Conservation (phyloP, 1,140 invertebrate genomes). For the Drosophila erecta region DNA sequence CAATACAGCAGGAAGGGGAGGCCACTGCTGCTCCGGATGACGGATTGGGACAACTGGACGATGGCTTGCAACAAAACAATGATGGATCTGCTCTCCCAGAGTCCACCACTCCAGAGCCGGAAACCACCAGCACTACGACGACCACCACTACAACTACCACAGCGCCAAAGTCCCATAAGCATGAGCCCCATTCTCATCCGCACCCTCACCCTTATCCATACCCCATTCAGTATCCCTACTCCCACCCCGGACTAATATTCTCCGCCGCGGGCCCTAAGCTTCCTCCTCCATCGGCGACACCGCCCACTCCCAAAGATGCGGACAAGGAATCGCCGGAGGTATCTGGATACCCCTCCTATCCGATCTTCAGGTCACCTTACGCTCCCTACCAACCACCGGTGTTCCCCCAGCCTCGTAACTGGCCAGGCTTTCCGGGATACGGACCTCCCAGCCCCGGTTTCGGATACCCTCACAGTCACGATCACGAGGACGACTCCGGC, state of each 20-base stretch:
- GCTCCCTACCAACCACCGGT: slow-evolving; percentile 30
- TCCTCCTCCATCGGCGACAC: background rate
- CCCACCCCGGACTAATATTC: slow-evolving; percentile 5
- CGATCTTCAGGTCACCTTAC: slow-evolving; percentile 30
- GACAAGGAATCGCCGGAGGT: slow-evolving; percentile 8
- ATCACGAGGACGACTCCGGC: slow-evolving; percentile 16
- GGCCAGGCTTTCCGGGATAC: slow-evolving; percentile 6
- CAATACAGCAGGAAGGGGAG: slow-evolving; percentile 3
- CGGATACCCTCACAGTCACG: slow-evolving; percentile 1
- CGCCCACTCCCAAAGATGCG: background rate
- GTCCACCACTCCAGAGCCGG: slow-evolving; percentile 43
- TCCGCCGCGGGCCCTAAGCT: background rate
- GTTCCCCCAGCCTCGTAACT: slow-evolving; percentile 2
- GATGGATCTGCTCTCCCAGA: slow-evolving; percentile 18
- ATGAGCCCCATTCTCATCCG: slow-evolving; percentile 7
- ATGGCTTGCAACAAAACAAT: slow-evolving; percentile 14
- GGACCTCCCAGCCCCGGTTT: slow-evolving; percentile 9
- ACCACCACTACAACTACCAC: slow-evolving; percentile 41
- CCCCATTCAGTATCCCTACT: slow-evolving; percentile 5
- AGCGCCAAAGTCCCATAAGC: slow-evolving; percentile 33
- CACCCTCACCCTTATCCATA: slow-evolving; percentile 9
- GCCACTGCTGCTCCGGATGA: slow-evolving; percentile 27
- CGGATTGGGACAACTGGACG: slow-evolving; percentile 31
- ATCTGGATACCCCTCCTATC: slow-evolving; percentile 22
- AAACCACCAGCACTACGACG: slow-evolving; percentile 28